phyloP scores from a whole-genome alignment of 2,797 vertebrate genomes.

The Epinephelus malabaricus region DNA sequence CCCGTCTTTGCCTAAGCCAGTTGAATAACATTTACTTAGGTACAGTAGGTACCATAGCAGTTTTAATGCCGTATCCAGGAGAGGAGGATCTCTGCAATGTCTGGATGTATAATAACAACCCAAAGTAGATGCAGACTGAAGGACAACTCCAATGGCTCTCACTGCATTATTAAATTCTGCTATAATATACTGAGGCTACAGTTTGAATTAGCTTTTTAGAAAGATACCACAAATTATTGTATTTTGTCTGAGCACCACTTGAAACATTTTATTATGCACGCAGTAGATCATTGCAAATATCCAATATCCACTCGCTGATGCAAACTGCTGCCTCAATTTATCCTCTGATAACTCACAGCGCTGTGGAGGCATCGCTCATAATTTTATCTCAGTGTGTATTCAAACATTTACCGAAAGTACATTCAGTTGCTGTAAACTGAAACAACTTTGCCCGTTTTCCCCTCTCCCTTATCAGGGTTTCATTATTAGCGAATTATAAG shows the following conservation, averaged over 20 bases:
- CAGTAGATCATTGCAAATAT: conserved; percentile 57
- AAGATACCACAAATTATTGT: conserved; percentile 46
- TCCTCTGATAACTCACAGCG: conserved; percentile 37
- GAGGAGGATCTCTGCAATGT: conserved; percentile 12
- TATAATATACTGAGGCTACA: conserved; percentile 29
- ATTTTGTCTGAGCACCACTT: conserved; percentile 55
- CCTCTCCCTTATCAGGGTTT: conserved; percentile 22
- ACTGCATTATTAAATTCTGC: conserved; percentile 31
- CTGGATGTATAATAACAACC: conserved; percentile 16
- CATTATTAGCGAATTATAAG: conserved; percentile 56
- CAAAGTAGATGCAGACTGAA: conserved; percentile 32
- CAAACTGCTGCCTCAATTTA: conserved; percentile 42
- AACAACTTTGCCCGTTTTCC: conserved; percentile 18
- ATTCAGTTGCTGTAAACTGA: conserved; percentile 40
- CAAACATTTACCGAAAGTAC: conserved; percentile 34
- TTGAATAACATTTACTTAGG: not conserved
- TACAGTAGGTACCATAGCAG: not conserved
- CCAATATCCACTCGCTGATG: conserved; percentile 50
- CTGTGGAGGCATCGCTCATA: conserved; percentile 16
- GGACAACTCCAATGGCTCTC: conserved; percentile 23
- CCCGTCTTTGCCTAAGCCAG: not conserved
- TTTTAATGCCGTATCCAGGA: not conserved
- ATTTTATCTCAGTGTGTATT: conserved; percentile 39
- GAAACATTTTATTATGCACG: conserved; percentile 48
- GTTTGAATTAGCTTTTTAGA: conserved; percentile 41